These are phyloP conservation scores for Psammodynastes pulverulentus DNA, from an alignment of 2,113 vertebrate species.

Conservation along the genomic window DNA sequence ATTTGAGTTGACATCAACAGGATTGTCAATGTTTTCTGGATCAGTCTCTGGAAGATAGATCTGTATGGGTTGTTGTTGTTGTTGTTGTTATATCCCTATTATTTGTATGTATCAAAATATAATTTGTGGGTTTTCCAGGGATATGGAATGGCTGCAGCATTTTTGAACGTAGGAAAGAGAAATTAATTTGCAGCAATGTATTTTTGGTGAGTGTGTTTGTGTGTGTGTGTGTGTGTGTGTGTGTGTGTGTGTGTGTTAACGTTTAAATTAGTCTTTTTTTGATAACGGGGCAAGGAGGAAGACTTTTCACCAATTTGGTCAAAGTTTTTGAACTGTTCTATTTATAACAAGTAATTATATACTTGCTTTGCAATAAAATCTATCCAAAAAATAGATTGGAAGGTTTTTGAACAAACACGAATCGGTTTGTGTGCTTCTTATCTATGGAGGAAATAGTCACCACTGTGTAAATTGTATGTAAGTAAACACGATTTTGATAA, in stretches of 20 bases:
- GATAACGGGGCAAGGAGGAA: background rate
- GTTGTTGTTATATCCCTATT: background rate
- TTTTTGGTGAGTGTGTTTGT: background rate
- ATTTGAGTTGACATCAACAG: background rate
- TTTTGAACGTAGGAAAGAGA: background rate
- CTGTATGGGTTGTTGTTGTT: background rate
- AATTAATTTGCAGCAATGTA: background rate
- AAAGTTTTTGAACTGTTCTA: background rate
- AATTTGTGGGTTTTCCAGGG: background rate
- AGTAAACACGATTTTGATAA: background rate
- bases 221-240: too few species aligned
- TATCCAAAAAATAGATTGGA: background rate
- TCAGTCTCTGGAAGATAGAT: background rate
- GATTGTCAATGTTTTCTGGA: background rate
- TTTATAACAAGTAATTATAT: background rate
- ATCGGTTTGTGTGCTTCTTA: background rate
- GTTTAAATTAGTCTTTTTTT: background rate
- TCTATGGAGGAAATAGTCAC: background rate
- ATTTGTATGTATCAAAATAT: background rate
- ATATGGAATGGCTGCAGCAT: background rate
- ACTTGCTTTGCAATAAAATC: background rate
- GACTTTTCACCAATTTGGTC: background rate
- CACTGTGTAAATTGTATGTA: background rate
- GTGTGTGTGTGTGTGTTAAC: background rate
- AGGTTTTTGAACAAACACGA: background rate